Percentiles rank a stretch among this genome's conserved stretches.
phyloP scores from a whole-genome alignment of 2,888 invertebrate genomes.

The Lasioglossum morio region DNA sequence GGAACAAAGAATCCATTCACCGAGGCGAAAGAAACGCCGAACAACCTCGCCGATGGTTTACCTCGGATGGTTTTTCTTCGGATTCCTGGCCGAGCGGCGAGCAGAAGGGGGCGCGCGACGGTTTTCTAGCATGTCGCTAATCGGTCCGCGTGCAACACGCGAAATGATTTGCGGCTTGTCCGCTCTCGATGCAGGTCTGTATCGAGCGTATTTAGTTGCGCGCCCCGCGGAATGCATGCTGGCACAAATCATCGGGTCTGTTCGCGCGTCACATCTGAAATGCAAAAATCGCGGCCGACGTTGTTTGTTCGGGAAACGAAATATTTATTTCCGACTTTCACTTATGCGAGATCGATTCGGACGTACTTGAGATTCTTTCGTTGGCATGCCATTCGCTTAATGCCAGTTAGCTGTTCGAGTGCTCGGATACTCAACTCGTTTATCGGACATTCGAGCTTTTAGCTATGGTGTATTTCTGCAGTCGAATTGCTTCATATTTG shows the following conservation, averaged over 20 bases:
- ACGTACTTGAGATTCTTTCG: neutral
- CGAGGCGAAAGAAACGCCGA: neutral
- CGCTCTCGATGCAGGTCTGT: neutral
- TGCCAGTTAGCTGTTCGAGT: neutral
- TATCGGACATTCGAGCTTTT: neutral
- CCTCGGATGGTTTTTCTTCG: neutral
- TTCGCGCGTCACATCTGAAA: slow-evolving; percentile 37
- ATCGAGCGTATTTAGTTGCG: slow-evolving; percentile 37
- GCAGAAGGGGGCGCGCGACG: neutral
- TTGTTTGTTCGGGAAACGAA: slow-evolving; percentile 4
- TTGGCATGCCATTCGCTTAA: neutral
- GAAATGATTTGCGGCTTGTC: slow-evolving; percentile 61
- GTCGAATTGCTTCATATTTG: neutral
- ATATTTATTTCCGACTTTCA: slow-evolving; percentile 25
- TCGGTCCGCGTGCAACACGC: slow-evolving; percentile 65
- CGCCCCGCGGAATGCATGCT: slow-evolving; percentile 33
- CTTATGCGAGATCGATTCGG: slow-evolving; percentile 29
- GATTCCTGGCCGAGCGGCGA: slow-evolving; percentile 9
- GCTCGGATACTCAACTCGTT: neutral
- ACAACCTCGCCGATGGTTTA: neutral
- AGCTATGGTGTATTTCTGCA: neutral
- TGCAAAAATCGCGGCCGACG: slow-evolving; percentile 32
- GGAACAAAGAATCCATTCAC: slow-evolving; percentile 6
- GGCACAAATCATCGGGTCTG: slow-evolving; percentile 57
- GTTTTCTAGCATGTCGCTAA: slow-evolving; percentile 59